A percentile compares a stretch with the other conserved stretches of the same genome.
phyloP scores from a whole-genome alignment of 2,797 vertebrate genomes.

The Vultur gryphus region DNA sequence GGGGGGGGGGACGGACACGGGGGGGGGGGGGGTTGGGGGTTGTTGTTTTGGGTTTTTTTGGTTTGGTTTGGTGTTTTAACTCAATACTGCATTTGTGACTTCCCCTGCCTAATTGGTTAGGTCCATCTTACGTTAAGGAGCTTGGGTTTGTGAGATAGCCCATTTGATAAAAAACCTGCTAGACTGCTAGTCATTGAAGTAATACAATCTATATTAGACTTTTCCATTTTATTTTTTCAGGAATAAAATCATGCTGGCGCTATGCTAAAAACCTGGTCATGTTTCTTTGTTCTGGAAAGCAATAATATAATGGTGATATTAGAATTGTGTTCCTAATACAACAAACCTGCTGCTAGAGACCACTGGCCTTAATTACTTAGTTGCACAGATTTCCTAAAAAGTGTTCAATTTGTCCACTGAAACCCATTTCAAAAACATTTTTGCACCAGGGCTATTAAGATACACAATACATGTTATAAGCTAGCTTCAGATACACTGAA shows the following conservation, averaged over 20 bases:
- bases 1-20: no score
- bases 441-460: background rate
- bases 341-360: background rate
- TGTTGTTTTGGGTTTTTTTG: background rate
- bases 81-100: background rate
- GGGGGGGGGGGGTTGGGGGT: no score
- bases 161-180: background rate
- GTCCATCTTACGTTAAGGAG: background rate
- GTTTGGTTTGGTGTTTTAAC: background rate
- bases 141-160: background rate
- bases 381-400: background rate
- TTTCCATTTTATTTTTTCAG: background rate
- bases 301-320: background rate
- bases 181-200: background rate
- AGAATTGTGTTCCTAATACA: background rate
- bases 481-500: background rate
- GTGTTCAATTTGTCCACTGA: background rate
- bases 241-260: background rate
- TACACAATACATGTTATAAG: background rate
- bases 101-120: background rate
- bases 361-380: background rate
- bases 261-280: background rate
- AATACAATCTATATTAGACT: background rate
- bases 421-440: background rate
- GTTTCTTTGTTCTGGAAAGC: background rate